Base-by-base conservation (phyloP, 2,888 invertebrate genomes). In the Fragum fragum region DNA sequence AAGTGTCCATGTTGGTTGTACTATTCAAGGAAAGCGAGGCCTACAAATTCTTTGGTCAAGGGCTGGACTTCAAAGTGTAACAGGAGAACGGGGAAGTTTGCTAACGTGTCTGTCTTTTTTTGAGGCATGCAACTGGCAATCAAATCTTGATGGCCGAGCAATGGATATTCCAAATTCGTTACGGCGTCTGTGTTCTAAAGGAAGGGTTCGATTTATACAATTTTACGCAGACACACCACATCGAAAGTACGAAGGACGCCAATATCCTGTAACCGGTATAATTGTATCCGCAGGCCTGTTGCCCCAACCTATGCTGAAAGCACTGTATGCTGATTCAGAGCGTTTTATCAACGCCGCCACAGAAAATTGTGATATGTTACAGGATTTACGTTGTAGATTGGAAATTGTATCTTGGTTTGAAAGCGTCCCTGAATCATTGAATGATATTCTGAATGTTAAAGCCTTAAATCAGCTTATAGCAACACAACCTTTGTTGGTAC, bases 21-120 rank as follows among this genome's bases (percentile, higher is more conserved):
- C 72, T 39, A 76, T 79, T 32, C 26, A 39, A 29, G 29, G 53
- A 16, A 68, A 69, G n/a, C 63, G 79, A 9, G 73, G 72, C 21
- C 59, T 82, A 69, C n/a, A n/a, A n/a, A n/a, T n/a, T n/a, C n/a
- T 79, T 14, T 82, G 79, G 82, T 79, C 82, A 47, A 52, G n/a
- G 6, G 32, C 23, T 23, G 82, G 82, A 36, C 29, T 79, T n/a
- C 72, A 76, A 39, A n/a, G 28, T 14, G 71, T 81, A 6, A 32
- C 75, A n/a, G 81, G 81, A 21, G 21, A 29, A 3, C 53, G 82
- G 11, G 76, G 78, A 21, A 47, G 53, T 7, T 32, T 82, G 9
- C 36, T 21, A 21, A 76, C 76, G 14, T 79, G 76, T 63, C n/a
- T 73, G 32, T 83, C 79, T n/a, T 79, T 79, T 69, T 18, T 29